Base-by-base conservation (phyloP, 2,888 invertebrate species). In the Amblyjoppa proteus region DNA sequence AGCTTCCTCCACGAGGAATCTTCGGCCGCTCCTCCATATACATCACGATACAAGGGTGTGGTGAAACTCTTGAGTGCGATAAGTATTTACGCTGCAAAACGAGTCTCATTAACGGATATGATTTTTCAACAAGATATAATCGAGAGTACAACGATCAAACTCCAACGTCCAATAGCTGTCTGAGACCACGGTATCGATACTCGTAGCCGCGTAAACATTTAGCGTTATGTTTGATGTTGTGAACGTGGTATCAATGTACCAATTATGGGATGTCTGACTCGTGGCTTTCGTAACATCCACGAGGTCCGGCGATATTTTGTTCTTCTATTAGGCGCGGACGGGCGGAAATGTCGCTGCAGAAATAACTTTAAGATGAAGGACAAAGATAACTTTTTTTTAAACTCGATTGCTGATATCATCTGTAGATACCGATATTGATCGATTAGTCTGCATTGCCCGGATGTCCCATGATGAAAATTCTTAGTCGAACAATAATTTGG, bases 161-260 rank as follows among this genome's bases (percentile, higher is more conserved):
- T 84, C 71, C 84, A 84, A 81, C 20, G 84, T 84, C 56, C 80
- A 68, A 66, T 56, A 58, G 38, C 25, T 58, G 80, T 76, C 80
- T 84, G 34, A 11, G 49, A 49, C 20, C 20, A 31, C 45, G 20
- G 34, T 82, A 70, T 76, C 70, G 6, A 58, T 53, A 31, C 45
- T 69, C 45, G 9, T 13, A 71, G 11, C 70, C 34, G 38, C 74
- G 68, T 20, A 5, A 75, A 69, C 49, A 75, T 68, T 58, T n/a
- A 78, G 31, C 25, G 69, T 69, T 58, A 53, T 71, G 71, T 34
- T 56, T 25, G 38, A 69, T 34, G 51, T 77, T 75, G 49, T 75
- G 61, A 64, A 64, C 16, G 11, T 4, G 31, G 16, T 75, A 75
- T 64, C 64, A 31, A 78, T 78, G 45, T 58, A 78, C 69, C 69